A percentile compares a stretch with the other conserved stretches of the same genome.
Conservation (phyloP, 2,888 invertebrate species). For the Epinotia nisella region DNA sequence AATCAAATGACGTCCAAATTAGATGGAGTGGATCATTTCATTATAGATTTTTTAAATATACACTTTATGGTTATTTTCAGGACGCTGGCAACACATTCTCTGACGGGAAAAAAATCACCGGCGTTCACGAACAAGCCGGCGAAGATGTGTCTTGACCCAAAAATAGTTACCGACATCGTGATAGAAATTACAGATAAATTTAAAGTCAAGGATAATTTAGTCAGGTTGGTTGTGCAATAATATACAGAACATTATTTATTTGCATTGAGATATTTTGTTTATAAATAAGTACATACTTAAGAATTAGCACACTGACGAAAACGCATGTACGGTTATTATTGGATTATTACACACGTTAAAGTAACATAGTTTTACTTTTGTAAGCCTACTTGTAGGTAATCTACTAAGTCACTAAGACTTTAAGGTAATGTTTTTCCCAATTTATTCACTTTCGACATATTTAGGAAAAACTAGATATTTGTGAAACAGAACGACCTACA, state of each 20-base stretch:
- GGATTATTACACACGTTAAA: too few species aligned
- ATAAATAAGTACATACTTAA: too few species aligned
- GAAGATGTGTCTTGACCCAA: conserved; percentile 81
- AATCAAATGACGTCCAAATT: too few species aligned
- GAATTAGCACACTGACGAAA: neutral
- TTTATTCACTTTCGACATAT: too few species aligned
- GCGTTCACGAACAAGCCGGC: conserved; percentile 77
- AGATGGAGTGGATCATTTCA: too few species aligned
- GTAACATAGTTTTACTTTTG: too few species aligned
- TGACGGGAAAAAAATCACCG: conserved; percentile 86
- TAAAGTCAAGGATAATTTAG: conserved; percentile 79
- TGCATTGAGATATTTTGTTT: neutral
- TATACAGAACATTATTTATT: neutral
- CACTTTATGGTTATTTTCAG: conserved; percentile 53
- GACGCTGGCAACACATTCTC: conserved; percentile 84
- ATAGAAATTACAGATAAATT: conserved; percentile 80
- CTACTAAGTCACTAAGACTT: too few species aligned
- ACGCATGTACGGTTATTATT: neutral
- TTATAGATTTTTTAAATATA: too few species aligned
- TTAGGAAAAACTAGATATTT: too few species aligned
- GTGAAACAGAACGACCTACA: too few species aligned
- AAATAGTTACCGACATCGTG: conserved; percentile 83
- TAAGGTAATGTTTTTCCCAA: too few species aligned
- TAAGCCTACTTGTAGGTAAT: too few species aligned
- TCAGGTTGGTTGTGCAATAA: conserved; percentile 72